These are phyloP conservation scores for Oreohelix idahoensis DNA, from an alignment of 1,140 invertebrate species.

Conservation along the genomic window DNA sequence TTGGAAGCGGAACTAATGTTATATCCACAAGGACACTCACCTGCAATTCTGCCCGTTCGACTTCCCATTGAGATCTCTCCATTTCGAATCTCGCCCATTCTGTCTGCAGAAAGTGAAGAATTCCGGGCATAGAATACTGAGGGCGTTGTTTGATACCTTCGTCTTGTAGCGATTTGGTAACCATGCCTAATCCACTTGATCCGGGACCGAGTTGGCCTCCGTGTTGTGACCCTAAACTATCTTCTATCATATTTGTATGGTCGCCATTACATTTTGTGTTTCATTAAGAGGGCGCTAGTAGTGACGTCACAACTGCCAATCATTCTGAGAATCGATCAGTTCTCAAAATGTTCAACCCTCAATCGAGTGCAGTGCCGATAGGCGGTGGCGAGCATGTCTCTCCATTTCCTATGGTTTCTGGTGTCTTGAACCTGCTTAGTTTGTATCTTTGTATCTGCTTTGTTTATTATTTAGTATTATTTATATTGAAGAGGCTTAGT, in stretches of 20 bases:
- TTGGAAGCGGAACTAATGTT: no score
- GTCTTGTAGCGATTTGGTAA: conserved; percentile 70
- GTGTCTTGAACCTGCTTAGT: no score
- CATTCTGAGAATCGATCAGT: not conserved
- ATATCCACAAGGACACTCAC: conserved; percentile 75
- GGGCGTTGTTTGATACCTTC: conserved; percentile 73
- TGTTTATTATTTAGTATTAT: no score
- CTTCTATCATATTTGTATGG: conserved; percentile 73
- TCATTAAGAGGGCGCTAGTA: conserved; percentile 40
- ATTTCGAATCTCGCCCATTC: conserved; percentile 99
- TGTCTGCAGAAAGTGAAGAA: conserved; percentile 99
- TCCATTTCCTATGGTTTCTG: no score
- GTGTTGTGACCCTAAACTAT: conserved; percentile 70
- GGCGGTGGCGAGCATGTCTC: no score
- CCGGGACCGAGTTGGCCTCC: conserved; percentile 71
- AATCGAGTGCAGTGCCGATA: no score
- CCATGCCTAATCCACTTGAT: conserved; percentile 70
- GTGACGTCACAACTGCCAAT: conserved; percentile 40
- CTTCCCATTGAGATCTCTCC: conserved; percentile 98
- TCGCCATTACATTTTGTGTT: conserved; percentile 71
- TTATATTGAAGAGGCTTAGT: no score
- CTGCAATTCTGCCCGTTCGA: conserved; percentile 98
- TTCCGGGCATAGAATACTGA: conserved; percentile 96
- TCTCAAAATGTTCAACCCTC: no score
- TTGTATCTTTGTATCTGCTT: no score